Conservation (phyloP, 2,888 invertebrate species). For the Nesidiocoris tenuis region DNA sequence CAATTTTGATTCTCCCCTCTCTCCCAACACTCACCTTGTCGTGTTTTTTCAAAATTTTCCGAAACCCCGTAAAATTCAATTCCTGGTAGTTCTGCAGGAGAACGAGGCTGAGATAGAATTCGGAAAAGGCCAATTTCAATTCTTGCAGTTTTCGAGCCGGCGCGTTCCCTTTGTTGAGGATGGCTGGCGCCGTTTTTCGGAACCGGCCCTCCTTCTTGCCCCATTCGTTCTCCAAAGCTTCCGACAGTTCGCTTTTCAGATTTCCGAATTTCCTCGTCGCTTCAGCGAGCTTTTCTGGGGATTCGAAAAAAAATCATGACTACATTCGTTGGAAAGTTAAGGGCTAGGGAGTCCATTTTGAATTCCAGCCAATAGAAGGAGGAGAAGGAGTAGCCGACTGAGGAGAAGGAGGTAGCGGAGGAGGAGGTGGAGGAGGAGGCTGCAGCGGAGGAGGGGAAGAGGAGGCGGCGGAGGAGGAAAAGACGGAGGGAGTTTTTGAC, state of each 20-base stretch:
- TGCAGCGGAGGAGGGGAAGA: too few species aligned
- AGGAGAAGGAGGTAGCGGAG: too few species aligned
- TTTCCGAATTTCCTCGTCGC: constrained; percentile 92
- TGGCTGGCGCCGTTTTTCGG: constrained; percentile 50
- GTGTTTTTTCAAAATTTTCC: constrained; percentile 98
- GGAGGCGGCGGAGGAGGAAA: too few species aligned
- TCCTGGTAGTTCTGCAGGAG: constrained; percentile 97
- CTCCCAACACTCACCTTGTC: constrained; percentile 92
- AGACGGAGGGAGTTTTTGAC: too few species aligned
- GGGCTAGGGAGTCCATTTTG: too few species aligned
- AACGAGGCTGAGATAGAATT: constrained; percentile 95
- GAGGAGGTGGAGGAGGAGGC: too few species aligned
- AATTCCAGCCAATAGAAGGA: too few species aligned
- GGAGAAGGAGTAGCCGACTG: too few species aligned
- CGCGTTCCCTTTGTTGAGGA: constrained; percentile 54
- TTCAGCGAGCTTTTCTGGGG: constrained; percentile 92
- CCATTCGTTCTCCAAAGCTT: constrained; percentile 54
- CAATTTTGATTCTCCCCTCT: too few species aligned
- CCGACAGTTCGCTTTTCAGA: constrained; percentile 79
- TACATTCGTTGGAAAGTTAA: too few species aligned
- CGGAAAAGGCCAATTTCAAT: constrained; percentile 94
- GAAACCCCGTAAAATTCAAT: constrained; percentile 96
- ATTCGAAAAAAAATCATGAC: too few species aligned
- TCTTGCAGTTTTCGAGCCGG: constrained; percentile 59
- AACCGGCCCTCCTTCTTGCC: constrained; percentile 52